These are phyloP conservation scores for Pelusios castaneus DNA, from an alignment of 2,113 vertebrate genomes.

Conservation along the genomic window DNA sequence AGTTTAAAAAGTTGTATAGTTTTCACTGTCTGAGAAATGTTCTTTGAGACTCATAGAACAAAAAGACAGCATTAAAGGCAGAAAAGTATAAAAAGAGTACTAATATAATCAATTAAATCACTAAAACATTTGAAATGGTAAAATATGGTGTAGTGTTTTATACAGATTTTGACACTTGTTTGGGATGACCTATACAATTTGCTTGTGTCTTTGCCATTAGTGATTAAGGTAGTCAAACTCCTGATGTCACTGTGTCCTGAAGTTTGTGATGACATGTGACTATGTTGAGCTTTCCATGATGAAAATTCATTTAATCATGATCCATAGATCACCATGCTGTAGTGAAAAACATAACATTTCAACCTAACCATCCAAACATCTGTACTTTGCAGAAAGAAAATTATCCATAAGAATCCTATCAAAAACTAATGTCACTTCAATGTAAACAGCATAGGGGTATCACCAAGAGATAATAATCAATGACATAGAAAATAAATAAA, in stretches of 20 bases:
- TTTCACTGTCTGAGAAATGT: neutral
- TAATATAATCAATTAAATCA: neutral
- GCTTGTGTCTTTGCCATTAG: neutral
- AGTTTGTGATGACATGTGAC: neutral
- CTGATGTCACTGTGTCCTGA: neutral
- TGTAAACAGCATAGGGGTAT: neutral
- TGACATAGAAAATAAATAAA: neutral
- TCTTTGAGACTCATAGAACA: neutral
- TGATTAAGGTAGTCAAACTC: neutral
- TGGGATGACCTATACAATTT: neutral
- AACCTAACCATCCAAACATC: neutral
- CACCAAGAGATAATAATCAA: neutral
- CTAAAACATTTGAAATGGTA: neutral
- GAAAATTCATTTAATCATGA: neutral
- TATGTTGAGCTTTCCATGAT: neutral
- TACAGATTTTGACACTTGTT: neutral
- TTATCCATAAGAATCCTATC: neutral
- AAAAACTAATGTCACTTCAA: neutral
- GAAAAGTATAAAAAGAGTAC: neutral
- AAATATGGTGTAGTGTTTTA: neutral
- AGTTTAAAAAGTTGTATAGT: neutral
- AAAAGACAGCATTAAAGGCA: neutral
- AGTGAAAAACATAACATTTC: neutral
- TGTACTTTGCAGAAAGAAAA: neutral
- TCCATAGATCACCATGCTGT: neutral